Percentiles rank a stretch among this genome's conserved stretches.
phyloP scores from a whole-genome alignment of 2,113 vertebrate species.

The Cottus gobio region DNA sequence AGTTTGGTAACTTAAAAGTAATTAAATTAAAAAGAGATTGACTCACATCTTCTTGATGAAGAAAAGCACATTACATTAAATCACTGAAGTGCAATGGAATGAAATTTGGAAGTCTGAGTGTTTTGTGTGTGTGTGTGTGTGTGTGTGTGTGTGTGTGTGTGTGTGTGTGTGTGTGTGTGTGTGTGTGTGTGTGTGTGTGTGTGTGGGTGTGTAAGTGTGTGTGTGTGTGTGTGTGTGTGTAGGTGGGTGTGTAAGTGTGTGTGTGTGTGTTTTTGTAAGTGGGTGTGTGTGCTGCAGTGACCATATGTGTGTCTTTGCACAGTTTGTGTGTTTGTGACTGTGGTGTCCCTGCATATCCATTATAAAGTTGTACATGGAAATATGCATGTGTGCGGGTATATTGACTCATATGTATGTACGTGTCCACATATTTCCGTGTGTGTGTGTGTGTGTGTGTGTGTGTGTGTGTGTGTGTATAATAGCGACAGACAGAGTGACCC shows the following conservation, averaged over 20 bases:
- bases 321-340: neutral
- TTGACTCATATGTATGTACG: neutral
- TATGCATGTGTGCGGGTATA: neutral
- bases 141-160: neutral
- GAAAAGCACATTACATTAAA: constrained; percentile 33
- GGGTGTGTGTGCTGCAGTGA: neutral
- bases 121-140: neutral
- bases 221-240: neutral
- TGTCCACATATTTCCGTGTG: neutral
- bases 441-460: neutral
- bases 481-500: constrained; percentile 62
- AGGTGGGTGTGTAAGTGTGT: neutral
- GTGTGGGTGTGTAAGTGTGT: neutral
- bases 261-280: neutral
- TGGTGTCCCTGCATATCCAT: neutral
- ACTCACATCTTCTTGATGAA: constrained; percentile 36
- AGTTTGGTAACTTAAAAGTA: constrained; percentile 27
- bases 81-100: constrained; percentile 15
- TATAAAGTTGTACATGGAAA: neutral
- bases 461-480: constrained; percentile 7
- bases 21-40: constrained; percentile 41
- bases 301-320: constrained; percentile 6
- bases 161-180: neutral
- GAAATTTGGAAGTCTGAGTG: constrained; percentile 8
- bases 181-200: neutral